These are phyloP conservation scores for Sericinus montela DNA, from an alignment of 2,888 invertebrate species.

Conservation along the genomic window DNA sequence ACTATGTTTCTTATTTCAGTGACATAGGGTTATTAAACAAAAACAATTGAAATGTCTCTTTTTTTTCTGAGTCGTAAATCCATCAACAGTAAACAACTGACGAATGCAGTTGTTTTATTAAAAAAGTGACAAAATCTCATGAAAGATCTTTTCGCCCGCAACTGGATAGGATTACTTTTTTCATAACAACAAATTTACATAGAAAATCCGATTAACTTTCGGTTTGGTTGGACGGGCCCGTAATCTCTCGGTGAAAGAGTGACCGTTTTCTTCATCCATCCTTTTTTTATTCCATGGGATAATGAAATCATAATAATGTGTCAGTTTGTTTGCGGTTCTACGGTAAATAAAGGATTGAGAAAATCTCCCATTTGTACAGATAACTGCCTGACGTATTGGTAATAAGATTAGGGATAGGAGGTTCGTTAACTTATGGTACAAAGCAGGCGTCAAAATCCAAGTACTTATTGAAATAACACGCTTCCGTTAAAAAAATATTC, in stretches of 20 bases:
- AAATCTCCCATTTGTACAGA: conserved; percentile 29
- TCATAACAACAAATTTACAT: conserved; percentile 58
- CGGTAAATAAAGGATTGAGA: conserved; percentile 37
- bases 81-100: conserved; percentile 41
- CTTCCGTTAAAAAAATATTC: background rate
- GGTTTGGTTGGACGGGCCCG: conserved; percentile 43
- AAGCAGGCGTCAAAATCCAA: conserved; percentile 9
- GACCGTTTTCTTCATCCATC: conserved; percentile 40
- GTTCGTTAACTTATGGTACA: conserved; percentile 15
- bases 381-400: conserved; percentile 38
- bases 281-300: conserved; percentile 44
- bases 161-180: conserved; percentile 51
- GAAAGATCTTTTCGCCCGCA: conserved; percentile 30
- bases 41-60: conserved; percentile 34
- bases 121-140: conserved; percentile 24
- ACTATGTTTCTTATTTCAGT: conserved; percentile 23
- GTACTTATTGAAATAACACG: conserved; percentile 10
- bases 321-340: conserved; percentile 43
- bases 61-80: conserved; percentile 47
- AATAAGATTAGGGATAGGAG: conserved; percentile 39
- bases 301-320: conserved; percentile 36
- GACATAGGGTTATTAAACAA: conserved; percentile 15
- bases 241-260: conserved; percentile 48
- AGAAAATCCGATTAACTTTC: conserved; percentile 65
- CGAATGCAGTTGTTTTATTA: conserved; percentile 33